A percentile compares a stretch with the other conserved stretches of the same genome.
Conservation (phyloP, 92 coral and sea anemone species). For the Heliopora coerulea region DNA sequence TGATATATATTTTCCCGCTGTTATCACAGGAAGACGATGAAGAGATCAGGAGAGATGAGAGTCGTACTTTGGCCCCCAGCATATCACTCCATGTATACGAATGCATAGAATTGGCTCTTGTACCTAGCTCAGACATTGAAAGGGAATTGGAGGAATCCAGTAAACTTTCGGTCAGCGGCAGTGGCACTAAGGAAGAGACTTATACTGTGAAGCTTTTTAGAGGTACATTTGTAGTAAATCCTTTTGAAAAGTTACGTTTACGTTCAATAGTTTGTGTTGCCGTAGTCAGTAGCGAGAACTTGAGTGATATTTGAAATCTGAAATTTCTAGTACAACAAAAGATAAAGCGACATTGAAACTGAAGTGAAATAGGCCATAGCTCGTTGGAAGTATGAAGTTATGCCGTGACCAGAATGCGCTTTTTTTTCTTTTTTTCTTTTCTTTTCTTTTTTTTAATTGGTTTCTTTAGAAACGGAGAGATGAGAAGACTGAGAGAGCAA, state of each 20-base stretch:
- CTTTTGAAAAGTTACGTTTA: not conserved
- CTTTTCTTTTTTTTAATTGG: too few species aligned
- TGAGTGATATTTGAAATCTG: too few species aligned
- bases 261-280: too few species aligned
- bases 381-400: too few species aligned
- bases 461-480: too few species aligned
- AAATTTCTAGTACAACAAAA: too few species aligned
- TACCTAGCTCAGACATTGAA: conserved; percentile 51
- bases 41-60: not conserved
- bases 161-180: conserved; percentile 48
- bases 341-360: too few species aligned
- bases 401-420: too few species aligned
- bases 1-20: not conserved
- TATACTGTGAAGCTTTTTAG: conserved; percentile 60
- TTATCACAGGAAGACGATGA: conserved; percentile 13
- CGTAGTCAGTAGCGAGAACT: too few species aligned
- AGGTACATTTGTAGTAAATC: conserved; percentile 27
- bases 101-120: conserved; percentile 79
- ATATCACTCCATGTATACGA: conserved; percentile 82
- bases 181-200: conserved; percentile 61
- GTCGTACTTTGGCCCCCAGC: conserved; percentile 31
- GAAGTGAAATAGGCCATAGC: too few species aligned
- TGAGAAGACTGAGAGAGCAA: too few species aligned
- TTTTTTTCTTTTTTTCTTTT: too few species aligned
- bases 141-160: conserved; percentile 32